Evolutionary conservation across 2,888 invertebrate genomes (phyloP).

Genomic region (Baronia brevicornis): DNA sequence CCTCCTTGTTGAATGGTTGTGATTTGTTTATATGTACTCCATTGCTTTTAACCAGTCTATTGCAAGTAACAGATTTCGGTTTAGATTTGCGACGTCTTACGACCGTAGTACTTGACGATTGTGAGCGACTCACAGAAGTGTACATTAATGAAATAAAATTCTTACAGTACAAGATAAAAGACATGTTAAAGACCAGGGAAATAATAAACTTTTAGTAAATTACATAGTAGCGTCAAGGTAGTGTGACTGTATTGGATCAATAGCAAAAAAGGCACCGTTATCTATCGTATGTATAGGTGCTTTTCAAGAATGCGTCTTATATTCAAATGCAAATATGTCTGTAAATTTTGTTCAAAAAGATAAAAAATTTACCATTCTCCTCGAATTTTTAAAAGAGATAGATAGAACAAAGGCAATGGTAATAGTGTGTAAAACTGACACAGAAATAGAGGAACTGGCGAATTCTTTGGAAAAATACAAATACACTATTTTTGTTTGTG

Average conservation of each 20-base stretch:
- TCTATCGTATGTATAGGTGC: constrained; percentile 82
- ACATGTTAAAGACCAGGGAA: constrained; percentile 51
- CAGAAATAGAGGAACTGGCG: constrained; percentile 67
- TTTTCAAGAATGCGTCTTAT: constrained; percentile 84
- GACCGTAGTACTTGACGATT: constrained; percentile 82
- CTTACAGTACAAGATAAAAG: constrained; percentile 54
- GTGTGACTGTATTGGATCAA: constrained; percentile 74
- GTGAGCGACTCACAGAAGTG: constrained; percentile 76
- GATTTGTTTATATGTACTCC: constrained; percentile 84
- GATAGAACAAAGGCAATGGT: constrained; percentile 70
- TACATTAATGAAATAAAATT: constrained; percentile 64
- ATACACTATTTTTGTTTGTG: constrained; percentile 39
- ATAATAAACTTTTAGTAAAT: constrained; percentile 70
- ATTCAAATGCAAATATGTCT: constrained; percentile 70
- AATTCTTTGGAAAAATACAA: constrained; percentile 31
- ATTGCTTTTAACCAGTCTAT: constrained; percentile 65
- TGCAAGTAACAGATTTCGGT: constrained; percentile 43
- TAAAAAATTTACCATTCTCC: constrained; percentile 55
- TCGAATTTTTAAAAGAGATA: constrained; percentile 65
- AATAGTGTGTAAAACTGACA: constrained; percentile 76
- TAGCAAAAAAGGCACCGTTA: constrained; percentile 72
- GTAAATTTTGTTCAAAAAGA: constrained; percentile 48
- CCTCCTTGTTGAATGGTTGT: constrained; percentile 77
- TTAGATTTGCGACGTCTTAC: constrained; percentile 78
- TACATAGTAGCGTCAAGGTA: constrained; percentile 78